Percentiles rank a stretch among this genome's conserved stretches.
Evolutionary conservation across 2,797 vertebrate species (phyloP).

Genomic region (Rhinogobio ventralis): DNA sequence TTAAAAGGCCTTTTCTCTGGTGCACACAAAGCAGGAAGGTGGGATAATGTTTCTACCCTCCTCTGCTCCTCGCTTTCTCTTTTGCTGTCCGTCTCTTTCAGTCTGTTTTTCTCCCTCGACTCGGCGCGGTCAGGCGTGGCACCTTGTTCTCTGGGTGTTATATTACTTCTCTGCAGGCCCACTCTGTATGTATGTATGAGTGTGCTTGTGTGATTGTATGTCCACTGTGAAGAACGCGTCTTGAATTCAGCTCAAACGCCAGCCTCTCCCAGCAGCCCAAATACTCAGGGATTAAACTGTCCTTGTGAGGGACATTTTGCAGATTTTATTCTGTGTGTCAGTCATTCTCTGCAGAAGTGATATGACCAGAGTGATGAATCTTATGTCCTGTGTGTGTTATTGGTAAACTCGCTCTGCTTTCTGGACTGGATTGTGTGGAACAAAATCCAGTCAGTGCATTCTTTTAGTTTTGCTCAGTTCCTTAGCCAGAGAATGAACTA

Average conservation of each 20-base stretch:
- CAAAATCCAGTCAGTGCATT: constrained; percentile 23
- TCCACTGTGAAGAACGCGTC: constrained; percentile 47
- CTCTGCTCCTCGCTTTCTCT: constrained; percentile 18
- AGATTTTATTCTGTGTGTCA: constrained; percentile 8
- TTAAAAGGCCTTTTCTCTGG: constrained; percentile 53
- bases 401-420: constrained; percentile 1
- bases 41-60: constrained; percentile 54
- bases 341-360: constrained; percentile 17
- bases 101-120: constrained; percentile 29
- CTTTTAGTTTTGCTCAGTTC: constrained; percentile 19
- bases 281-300: constrained; percentile 12
- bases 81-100: constrained; percentile 3
- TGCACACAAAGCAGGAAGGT: constrained; percentile 52
- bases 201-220: constrained; percentile 46
- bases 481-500: constrained; percentile 20
- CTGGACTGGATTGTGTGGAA: background rate
- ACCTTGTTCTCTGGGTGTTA: constrained; percentile 56
- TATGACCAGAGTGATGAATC: constrained; percentile 2
- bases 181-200: constrained; percentile 50
- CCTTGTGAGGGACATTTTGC: background rate
- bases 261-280: constrained; percentile 21
- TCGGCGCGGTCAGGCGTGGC: constrained; percentile 57
- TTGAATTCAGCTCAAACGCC: constrained; percentile 37
- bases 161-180: constrained; percentile 50
- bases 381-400: background rate